Conservation (phyloP, 2,797 vertebrate genomes). For the Halcyon smyrnensis region DNA sequence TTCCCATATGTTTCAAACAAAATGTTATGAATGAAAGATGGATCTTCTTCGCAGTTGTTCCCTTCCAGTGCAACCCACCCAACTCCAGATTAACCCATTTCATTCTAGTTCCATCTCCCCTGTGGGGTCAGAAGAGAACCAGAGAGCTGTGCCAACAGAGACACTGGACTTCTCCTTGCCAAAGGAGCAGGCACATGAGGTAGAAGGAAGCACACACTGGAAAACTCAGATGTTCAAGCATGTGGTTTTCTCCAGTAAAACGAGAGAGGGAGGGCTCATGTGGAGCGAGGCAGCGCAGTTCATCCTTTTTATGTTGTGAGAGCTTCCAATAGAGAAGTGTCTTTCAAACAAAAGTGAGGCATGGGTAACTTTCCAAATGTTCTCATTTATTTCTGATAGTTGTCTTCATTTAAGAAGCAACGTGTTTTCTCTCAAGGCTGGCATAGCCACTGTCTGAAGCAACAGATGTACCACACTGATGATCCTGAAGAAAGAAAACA, state of each 20-base stretch:
- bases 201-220: neutral
- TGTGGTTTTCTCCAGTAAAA: neutral
- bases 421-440: slow-evolving; percentile 29
- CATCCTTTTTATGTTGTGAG: neutral
- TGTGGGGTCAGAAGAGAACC: neutral
- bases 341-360: slow-evolving; percentile 25
- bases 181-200: neutral
- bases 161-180: neutral
- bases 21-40: slow-evolving; percentile 34
- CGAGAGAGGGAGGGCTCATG: neutral
- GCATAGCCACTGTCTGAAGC: slow-evolving; percentile 57
- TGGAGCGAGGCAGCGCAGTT: neutral
- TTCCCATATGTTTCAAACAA: slow-evolving; percentile 9
- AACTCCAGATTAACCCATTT: slow-evolving; percentile 1
- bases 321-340: slow-evolving; percentile 12
- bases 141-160: neutral
- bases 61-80: neutral
- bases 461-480: slow-evolving; percentile 53
- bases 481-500: slow-evolving; percentile 29
- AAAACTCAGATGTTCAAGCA: neutral
- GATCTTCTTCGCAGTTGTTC: neutral
- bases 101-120: neutral
- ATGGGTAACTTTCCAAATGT: neutral
- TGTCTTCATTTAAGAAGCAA: slow-evolving; percentile 58
- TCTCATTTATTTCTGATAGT: slow-evolving; percentile 58